A percentile compares a stretch with the other conserved stretches of the same genome.
Evolutionary conservation across 92 coral and sea anemone species (phyloP).

Genomic region (Parazoanthus atlanticus): DNA sequence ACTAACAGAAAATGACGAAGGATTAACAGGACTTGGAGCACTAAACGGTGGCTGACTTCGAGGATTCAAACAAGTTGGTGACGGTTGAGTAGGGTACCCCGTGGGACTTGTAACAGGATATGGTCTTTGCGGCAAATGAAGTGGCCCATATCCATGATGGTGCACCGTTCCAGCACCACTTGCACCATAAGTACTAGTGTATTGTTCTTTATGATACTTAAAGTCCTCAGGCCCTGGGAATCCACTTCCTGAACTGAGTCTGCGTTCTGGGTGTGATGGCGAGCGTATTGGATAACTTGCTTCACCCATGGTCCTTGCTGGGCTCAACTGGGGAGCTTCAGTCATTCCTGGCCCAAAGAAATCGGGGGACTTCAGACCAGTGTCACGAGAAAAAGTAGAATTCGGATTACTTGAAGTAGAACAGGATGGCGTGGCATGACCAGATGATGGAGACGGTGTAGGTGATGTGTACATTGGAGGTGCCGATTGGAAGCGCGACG

Average conservation of each 20-base stretch:
- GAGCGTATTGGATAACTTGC: constrained; percentile 78
- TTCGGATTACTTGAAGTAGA: constrained; percentile 90
- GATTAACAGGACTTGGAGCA: constrained; percentile 71
- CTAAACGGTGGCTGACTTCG: constrained; percentile 68
- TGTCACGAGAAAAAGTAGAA: constrained; percentile 73
- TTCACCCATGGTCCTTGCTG: constrained; percentile 74
- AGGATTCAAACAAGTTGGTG: constrained; percentile 65
- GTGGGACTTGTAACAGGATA: constrained; percentile 79
- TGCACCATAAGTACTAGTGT: constrained; percentile 58
- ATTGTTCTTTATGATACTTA: constrained; percentile 75
- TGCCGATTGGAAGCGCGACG: constrained; percentile 89
- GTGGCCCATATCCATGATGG: constrained; percentile 82
- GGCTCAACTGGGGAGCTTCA: constrained; percentile 85
- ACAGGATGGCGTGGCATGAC: constrained; percentile 91
- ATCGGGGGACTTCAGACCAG: constrained; percentile 78
- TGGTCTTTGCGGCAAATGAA: constrained; percentile 58
- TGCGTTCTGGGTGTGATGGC: constrained; percentile 68
- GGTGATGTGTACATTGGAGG: constrained; percentile 86
- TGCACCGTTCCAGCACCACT: constrained; percentile 90
- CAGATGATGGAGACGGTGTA: constrained; percentile 84
- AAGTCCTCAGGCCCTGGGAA: constrained; percentile 64
- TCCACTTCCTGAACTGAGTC: constrained; percentile 38
- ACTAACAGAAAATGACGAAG: constrained; percentile 63
- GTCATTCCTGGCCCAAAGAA: constrained; percentile 81
- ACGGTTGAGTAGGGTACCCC: constrained; percentile 73